These are phyloP conservation scores for Mechanitis mazaeus DNA, from an alignment of 2,888 invertebrate genomes.

Conservation along the genomic window DNA sequence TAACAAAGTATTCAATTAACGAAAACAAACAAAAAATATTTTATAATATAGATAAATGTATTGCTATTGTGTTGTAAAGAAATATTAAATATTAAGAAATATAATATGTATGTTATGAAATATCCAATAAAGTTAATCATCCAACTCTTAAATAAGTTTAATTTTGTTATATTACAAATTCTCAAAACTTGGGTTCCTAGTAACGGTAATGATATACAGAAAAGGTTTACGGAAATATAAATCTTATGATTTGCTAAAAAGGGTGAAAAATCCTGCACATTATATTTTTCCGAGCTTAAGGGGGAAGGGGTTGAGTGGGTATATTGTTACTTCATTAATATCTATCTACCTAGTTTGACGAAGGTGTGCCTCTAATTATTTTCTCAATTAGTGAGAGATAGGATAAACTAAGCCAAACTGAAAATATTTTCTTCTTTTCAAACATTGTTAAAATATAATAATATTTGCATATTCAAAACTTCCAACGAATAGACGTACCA, in stretches of 20 bases:
- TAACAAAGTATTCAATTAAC: no score
- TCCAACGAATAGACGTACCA: no score
- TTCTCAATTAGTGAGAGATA: constrained; percentile 60
- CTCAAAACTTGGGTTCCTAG: not conserved
- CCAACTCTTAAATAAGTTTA: not conserved
- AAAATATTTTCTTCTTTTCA: not conserved
- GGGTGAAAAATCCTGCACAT: constrained; percentile 8
- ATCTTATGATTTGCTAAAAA: constrained; percentile 5
- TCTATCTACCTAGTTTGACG: constrained; percentile 44
- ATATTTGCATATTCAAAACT: no score
- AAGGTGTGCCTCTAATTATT: constrained; percentile 65
- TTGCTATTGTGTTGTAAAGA: no score
- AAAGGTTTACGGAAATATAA: not conserved
- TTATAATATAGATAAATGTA: no score
- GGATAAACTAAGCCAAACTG: constrained; percentile 26
- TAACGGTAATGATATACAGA: not conserved
- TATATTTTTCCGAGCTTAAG: constrained; percentile 8
- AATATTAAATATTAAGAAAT: no score
- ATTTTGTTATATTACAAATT: constrained; percentile 3
- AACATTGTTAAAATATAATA: no score
- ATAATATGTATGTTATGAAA: no score
- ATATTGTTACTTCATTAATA: constrained; percentile 63
- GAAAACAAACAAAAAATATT: no score
- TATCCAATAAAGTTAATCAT: no score
- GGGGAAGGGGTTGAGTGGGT: constrained; percentile 35